These are phyloP conservation scores for Scaptomyza caliginosa DNA, from an alignment of 2,888 invertebrate genomes.

Conservation along the genomic window DNA sequence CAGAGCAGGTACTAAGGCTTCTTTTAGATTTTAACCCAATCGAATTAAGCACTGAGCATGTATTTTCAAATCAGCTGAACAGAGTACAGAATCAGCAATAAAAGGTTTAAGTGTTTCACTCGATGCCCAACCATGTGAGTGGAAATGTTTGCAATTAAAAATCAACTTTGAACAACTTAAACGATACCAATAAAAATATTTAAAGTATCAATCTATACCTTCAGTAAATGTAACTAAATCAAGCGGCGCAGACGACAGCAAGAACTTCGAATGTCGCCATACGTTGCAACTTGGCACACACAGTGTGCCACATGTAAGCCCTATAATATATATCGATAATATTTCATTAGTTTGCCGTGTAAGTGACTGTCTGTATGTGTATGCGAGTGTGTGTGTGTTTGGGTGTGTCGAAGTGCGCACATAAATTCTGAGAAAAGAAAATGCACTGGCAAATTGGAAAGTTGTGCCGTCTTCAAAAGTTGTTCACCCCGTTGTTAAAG, in stretches of 20 bases:
- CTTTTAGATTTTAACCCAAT: slow-evolving; percentile 1
- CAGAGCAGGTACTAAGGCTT: not conserved
- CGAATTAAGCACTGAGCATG: not conserved
- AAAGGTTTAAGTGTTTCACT: not conserved
- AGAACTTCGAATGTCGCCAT: slow-evolving; percentile 27
- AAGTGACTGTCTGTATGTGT: not conserved
- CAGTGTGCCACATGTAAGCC: slow-evolving; percentile 61
- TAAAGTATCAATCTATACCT: not conserved
- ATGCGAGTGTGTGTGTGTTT: slow-evolving; percentile 17
- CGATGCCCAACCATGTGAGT: too few relatives aligned
- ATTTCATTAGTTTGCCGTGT: slow-evolving; percentile 64
- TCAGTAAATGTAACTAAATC: slow-evolving; percentile 24
- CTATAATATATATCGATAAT: slow-evolving; percentile 78
- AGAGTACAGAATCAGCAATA: not conserved
- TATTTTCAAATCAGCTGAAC: slow-evolving; percentile 7
- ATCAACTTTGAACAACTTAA: too few relatives aligned
- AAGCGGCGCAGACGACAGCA: slow-evolving; percentile 18
- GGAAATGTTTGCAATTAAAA: not conserved
- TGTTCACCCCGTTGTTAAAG: slow-evolving; percentile 3
- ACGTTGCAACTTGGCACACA: slow-evolving; percentile 48
- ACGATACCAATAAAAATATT: too few relatives aligned
- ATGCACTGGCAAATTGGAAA: slow-evolving; percentile 74
- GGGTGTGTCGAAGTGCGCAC: slow-evolving; percentile 65
- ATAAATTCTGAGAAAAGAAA: slow-evolving; percentile 69
- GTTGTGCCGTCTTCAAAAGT: slow-evolving; percentile 36